A percentile compares a stretch with the other conserved stretches of the same genome.
phyloP scores from a whole-genome alignment of 2,797 vertebrate species.

The Cygnus olor region DNA sequence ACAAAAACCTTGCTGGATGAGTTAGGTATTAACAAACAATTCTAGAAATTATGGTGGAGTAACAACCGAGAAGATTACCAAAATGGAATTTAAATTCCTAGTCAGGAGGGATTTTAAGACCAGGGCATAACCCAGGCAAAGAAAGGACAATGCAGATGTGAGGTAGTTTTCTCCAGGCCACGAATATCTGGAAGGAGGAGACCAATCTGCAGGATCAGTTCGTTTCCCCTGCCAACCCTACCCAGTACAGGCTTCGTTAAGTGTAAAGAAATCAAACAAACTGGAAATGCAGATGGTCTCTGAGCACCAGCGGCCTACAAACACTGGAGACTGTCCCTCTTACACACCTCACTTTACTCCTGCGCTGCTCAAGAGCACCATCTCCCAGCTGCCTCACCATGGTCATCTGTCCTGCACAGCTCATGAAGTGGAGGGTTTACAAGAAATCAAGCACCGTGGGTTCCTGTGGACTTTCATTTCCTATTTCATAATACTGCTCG shows the following conservation, averaged over 20 bases:
- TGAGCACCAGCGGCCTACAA: not conserved
- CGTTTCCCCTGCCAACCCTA: not conserved
- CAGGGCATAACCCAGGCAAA: not conserved
- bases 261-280: not conserved
- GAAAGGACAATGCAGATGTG: not conserved
- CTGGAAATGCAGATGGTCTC: not conserved
- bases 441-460: accelerated
- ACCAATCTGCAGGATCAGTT: too few relatives aligned
- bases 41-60: not conserved
- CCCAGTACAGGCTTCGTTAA: too few relatives aligned
- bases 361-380: not conserved
- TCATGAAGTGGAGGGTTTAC: not conserved
- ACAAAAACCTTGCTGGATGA: not conserved
- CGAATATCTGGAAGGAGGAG: not conserved
- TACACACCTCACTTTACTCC: not conserved
- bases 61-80: not conserved
- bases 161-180: not conserved
- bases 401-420: not conserved
- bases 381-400: not conserved
- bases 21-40: not conserved
- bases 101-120: not conserved
- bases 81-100: not conserved
- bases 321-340: accelerated
- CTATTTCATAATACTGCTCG: not conserved
- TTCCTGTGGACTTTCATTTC: constrained; percentile 23